These are phyloP conservation scores for Pavo muticus DNA, from an alignment of 2,113 vertebrate species.

Conservation along the genomic window DNA sequence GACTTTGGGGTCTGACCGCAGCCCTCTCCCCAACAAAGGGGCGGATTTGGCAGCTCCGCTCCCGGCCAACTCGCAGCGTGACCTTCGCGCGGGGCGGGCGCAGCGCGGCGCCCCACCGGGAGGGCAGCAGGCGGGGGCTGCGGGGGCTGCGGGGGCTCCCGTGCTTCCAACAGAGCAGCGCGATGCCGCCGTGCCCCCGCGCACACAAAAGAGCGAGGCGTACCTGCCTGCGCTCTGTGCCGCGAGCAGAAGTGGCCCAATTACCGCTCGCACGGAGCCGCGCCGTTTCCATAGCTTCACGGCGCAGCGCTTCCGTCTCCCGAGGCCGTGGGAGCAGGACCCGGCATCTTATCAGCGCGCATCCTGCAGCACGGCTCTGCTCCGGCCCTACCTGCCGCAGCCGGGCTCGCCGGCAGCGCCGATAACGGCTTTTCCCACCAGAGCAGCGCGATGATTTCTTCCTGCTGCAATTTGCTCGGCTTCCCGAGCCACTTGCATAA, in stretches of 20 bases:
- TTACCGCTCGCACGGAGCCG: slow-evolving; percentile 89
- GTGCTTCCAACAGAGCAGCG: not conserved
- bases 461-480: not conserved
- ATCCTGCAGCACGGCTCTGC: slow-evolving; percentile 85
- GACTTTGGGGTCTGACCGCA: not conserved
- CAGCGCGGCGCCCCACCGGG: slow-evolving; percentile 43
- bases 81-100: slow-evolving; percentile 3
- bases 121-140: not conserved
- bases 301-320: slow-evolving; percentile 83
- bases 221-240: slow-evolving; percentile 83
- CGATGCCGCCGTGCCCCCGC: not conserved
- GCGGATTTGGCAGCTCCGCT: too few relatives aligned
- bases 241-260: slow-evolving; percentile 85
- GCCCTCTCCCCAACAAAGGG: not conserved
- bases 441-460: not conserved
- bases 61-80: slow-evolving; percentile 43
- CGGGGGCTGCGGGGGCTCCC: not conserved
- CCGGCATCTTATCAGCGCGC: slow-evolving; percentile 90
- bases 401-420: not conserved
- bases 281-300: slow-evolving; percentile 94
- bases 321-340: slow-evolving; percentile 87
- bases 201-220: slow-evolving; percentile 71
- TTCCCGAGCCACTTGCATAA: slow-evolving; percentile 18
- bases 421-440: slow-evolving; percentile 45
- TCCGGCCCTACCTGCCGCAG: slow-evolving; percentile 76